Percentiles rank a stretch among this genome's conserved stretches.
phyloP scores from a whole-genome alignment of 1,140 invertebrate species.

The Platorchestia sp. region DNA sequence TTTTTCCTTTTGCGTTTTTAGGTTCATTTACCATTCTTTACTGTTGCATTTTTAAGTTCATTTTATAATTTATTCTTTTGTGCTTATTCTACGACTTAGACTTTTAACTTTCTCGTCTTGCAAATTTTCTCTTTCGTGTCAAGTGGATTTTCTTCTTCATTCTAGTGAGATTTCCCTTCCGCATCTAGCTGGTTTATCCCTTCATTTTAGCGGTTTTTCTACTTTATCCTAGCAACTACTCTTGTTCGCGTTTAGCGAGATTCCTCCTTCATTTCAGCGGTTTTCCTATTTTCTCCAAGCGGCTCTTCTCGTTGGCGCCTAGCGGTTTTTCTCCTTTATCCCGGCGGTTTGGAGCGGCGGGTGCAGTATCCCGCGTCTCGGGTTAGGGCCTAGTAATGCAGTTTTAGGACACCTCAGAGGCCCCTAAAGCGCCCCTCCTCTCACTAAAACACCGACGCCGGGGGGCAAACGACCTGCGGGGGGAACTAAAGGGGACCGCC shows the following conservation, averaged over 20 bases:
- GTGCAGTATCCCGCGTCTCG: constrained; percentile 5
- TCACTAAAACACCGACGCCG: constrained; percentile 37
- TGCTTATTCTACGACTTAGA: too few species aligned
- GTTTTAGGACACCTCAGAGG: constrained; percentile 26
- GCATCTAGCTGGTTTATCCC: neutral
- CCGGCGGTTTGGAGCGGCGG: neutral
- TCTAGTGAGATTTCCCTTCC: neutral
- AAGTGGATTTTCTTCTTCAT: neutral
- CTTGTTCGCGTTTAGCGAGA: neutral
- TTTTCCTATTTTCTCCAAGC: neutral
- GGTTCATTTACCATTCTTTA: too few species aligned
- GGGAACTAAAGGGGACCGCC: neutral
- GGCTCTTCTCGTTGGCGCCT: neutral
- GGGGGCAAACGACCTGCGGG: constrained; percentile 20
- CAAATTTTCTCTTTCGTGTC: neutral
- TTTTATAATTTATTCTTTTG: too few species aligned
- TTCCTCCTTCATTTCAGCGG: neutral
- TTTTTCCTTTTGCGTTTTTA: too few species aligned
- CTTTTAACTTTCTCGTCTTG: too few species aligned
- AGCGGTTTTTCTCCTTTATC: neutral
- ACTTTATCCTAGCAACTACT: too few species aligned
- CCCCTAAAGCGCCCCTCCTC: constrained; percentile 14
- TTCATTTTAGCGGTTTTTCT: neutral
- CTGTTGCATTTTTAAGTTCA: too few species aligned
- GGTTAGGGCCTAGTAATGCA: constrained; percentile 32